Conservation (phyloP, 2,888 invertebrate species). For the Aphodius granarius region DNA sequence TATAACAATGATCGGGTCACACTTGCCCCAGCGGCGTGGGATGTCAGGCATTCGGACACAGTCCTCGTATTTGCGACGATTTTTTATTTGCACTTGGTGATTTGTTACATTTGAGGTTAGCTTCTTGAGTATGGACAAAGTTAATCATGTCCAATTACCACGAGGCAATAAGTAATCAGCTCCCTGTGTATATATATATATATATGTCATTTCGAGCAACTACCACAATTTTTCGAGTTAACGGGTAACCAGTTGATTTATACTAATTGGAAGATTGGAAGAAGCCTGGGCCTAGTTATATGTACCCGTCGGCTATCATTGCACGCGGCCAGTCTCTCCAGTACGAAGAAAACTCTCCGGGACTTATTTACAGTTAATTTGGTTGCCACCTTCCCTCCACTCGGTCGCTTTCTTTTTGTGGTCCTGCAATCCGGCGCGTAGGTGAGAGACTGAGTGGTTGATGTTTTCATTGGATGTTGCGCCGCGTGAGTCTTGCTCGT, state of each 20-base stretch:
- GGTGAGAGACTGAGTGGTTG: constrained; percentile 9
- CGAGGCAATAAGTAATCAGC: background rate
- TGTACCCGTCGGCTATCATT: constrained; percentile 1
- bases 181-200: background rate
- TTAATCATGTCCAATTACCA: background rate
- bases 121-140: background rate
- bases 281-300: constrained; percentile 6
- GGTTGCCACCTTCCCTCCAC: constrained; percentile 11
- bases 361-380: constrained; percentile 26
- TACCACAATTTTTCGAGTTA: background rate
- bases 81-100: no score
- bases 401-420: background rate
- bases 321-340: constrained; percentile 7
- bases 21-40: background rate
- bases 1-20: background rate
- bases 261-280: constrained; percentile 39
- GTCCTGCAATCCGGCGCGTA: background rate
- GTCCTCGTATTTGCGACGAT: no score
- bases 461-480: constrained; percentile 23
- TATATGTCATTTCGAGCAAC: background rate
- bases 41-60: background rate
- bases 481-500: constrained; percentile 39
- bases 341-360: background rate
- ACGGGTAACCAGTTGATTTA: constrained; percentile 34
- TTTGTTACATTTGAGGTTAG: no score